A percentile compares a stretch with the other conserved stretches of the same genome.
phyloP scores from a whole-genome alignment of 2,113 vertebrate genomes.

The Synodontis membranacea region DNA sequence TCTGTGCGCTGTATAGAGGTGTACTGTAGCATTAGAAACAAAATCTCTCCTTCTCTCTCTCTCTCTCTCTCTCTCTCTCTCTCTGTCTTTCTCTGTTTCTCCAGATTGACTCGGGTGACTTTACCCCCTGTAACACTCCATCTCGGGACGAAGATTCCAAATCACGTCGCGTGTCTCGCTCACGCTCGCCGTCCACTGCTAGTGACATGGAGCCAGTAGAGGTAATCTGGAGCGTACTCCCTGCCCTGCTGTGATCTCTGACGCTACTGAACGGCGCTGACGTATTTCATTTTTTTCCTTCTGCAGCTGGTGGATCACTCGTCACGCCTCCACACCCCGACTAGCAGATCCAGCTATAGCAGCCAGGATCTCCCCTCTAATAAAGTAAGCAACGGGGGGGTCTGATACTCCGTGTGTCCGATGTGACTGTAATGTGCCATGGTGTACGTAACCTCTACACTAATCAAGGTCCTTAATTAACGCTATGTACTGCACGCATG shows the following conservation, averaged over 20 bases:
- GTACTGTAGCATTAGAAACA: neutral
- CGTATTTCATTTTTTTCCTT: neutral
- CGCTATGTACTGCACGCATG: too few species aligned
- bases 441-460: neutral
- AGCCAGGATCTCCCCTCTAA: slow-evolving; percentile 82
- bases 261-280: neutral
- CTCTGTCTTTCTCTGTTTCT: neutral
- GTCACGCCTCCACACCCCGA: slow-evolving; percentile 85
- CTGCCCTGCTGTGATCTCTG: neutral
- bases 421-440: neutral
- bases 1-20: neutral
- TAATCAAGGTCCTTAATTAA: neutral
- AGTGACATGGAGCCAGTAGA: slow-evolving; percentile 89
- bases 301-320: slow-evolving; percentile 82
- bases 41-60: neutral
- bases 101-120: slow-evolving; percentile 90
- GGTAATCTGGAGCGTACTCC: slow-evolving; percentile 65
- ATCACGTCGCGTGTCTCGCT: slow-evolving; percentile 82
- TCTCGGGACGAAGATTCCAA: slow-evolving; percentile 85
- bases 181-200: slow-evolving; percentile 86
- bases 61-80: neutral
- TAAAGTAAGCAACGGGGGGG: slow-evolving; percentile 71
- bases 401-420: neutral
- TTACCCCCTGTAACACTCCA: slow-evolving; percentile 86
- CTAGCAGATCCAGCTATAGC: slow-evolving; percentile 83